These are phyloP conservation scores for Sapajus apella DNA, from an alignment of 2,113 vertebrate genomes.

Conservation along the genomic window DNA sequence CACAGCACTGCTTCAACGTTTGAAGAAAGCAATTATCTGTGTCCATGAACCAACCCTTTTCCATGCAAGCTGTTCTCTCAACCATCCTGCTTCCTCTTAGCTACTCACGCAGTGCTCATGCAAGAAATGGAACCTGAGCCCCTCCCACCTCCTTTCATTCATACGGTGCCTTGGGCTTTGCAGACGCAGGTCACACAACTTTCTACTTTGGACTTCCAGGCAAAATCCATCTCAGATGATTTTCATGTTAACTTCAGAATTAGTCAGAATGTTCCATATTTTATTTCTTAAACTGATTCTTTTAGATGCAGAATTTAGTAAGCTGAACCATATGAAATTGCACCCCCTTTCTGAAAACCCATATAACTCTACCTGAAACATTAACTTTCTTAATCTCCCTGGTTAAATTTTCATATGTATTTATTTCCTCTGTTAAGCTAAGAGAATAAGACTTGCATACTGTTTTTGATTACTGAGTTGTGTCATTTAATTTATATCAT, in stretches of 20 bases:
- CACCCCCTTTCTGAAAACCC: background rate
- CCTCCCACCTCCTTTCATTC: background rate
- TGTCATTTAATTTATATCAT: background rate
- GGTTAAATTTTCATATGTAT: background rate
- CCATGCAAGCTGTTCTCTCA: background rate
- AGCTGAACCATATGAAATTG: background rate
- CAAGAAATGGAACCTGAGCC: background rate
- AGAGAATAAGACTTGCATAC: background rate
- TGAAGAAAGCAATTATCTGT: background rate
- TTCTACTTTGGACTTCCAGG: background rate
- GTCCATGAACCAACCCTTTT: background rate
- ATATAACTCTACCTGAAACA: background rate
- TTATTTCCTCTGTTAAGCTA: background rate
- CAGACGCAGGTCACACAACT: rapidly evolving
- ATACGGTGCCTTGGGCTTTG: background rate
- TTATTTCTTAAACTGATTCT: conserved; percentile 3
- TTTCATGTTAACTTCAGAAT: conserved; percentile 2
- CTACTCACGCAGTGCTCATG: rapidly evolving
- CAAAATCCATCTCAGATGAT: background rate
- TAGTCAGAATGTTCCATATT: background rate
- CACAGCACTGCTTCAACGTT: background rate
- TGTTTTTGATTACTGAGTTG: background rate
- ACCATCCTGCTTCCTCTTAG: background rate
- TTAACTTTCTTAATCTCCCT: background rate
- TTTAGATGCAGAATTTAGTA: background rate